A percentile compares a stretch with the other conserved stretches of the same genome.
These are phyloP conservation scores for Drosophila multiciliata DNA, from an alignment of 2,888 invertebrate species.

Conservation along the genomic window DNA sequence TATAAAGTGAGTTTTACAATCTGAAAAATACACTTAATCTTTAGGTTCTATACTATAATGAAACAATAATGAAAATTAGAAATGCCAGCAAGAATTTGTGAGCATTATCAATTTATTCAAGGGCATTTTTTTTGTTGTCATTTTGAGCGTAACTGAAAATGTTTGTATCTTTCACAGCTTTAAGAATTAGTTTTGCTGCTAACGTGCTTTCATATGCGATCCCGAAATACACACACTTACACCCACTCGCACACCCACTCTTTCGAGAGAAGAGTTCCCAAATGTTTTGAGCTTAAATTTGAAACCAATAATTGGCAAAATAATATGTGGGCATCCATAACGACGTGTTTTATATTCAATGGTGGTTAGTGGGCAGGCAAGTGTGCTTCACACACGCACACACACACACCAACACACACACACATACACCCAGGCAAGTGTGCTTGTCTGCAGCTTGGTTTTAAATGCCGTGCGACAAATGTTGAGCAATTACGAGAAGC, in stretches of 20 bases:
- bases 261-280: not conserved
- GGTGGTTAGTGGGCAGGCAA: not conserved
- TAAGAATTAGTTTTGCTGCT: not conserved
- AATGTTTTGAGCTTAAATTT: slow-evolving; percentile 9
- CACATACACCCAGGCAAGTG: not conserved
- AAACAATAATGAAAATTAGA: not conserved
- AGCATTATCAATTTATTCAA: not conserved
- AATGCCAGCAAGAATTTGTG: not conserved
- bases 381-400: slow-evolving; percentile 10
- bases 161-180: not conserved
- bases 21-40: not conserved
- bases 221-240: not conserved
- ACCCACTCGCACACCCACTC: not conserved
- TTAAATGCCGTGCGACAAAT: slow-evolving; percentile 54
- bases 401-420: not conserved
- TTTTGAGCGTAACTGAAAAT: not conserved
- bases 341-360: slow-evolving; percentile 2
- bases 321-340: slow-evolving; percentile 23
- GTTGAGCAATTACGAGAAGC: slow-evolving; percentile 55
- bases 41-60: not conserved
- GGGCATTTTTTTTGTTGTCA: not conserved
- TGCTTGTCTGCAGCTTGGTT: slow-evolving; percentile 13
- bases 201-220: not conserved
- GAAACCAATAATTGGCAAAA: slow-evolving; percentile 32
- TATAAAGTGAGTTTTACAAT: not conserved